Base-by-base conservation (phyloP, 2,797 vertebrate species). In the Notoglanidium macrostoma region DNA sequence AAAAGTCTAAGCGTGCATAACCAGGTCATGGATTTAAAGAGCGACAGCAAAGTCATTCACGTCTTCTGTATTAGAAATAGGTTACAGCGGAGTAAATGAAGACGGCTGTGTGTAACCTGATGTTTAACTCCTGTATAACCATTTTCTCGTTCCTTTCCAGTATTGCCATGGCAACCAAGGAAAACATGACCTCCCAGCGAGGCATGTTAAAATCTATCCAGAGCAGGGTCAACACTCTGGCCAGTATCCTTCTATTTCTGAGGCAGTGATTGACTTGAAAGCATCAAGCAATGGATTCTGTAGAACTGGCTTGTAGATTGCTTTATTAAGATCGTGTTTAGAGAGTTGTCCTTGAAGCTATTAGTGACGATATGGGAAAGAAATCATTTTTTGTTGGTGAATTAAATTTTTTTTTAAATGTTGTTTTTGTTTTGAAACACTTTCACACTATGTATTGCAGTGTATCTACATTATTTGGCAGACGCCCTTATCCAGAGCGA, bases 121-220 rank as follows among this genome's bases (percentile, higher is more conserved):
- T 79, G 49, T 46, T 26, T 49, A n/a, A 61, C 14, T 73, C 15
- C 35, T 63, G 51, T 46, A 74, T 68, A 92, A 85, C 6, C 54
- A 0, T 51, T 26, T 44, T 74, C 46, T 80, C 15, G 8, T 83
- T 76, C 40, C 85, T 88, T 91, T 90, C 86, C 93, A 99, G 98
- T 93, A 99, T 99, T 92, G 98, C 98, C 91, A 99, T 99, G 98
- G 97, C 98, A 89, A 99, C 98, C 90, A 99, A 99, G 96, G 98
- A 99, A 96, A 99, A 99, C 93, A 98, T 99, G 97, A 98, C 98
- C 90, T 99, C 97, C 2, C 98, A 99, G 91, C 96, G 98, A 91
- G 97, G 98, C 86, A 86, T 98, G 90, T 92, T 99, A 93, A 99
- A 99, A 93, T 97, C 98, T 87, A 98, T 99, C 95, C 98, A 99